Evolutionary conservation across 1,140 invertebrate genomes (phyloP).

Genomic region (Bombus balteatus): DNA sequence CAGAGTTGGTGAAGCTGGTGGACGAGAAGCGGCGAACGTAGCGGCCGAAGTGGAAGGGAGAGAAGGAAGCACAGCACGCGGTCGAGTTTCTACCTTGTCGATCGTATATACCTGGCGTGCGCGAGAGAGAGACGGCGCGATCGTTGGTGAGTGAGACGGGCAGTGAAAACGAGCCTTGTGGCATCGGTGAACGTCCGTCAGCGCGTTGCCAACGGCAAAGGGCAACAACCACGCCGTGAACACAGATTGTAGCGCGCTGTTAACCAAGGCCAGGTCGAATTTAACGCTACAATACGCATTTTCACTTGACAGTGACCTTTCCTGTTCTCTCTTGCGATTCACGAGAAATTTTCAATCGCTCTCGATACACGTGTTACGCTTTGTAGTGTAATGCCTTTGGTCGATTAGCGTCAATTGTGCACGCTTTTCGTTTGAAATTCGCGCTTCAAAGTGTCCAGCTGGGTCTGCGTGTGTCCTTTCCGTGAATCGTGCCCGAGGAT

Average conservation of each 20-base stretch:
- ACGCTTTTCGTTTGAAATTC: neutral
- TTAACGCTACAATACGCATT: conserved; percentile 27
- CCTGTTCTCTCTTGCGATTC: neutral
- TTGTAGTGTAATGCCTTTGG: neutral
- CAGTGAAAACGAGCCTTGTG: conserved; percentile 39
- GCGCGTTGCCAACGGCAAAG: conserved; percentile 64
- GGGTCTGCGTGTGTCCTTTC: conserved; percentile 8
- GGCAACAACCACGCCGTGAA: conserved; percentile 65
- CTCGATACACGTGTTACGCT: neutral
- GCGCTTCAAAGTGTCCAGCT: neutral
- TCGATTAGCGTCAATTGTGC: conserved; percentile 13
- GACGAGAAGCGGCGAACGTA: conserved; percentile 19
- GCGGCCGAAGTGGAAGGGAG: conserved; percentile 14
- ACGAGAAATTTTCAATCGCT: neutral
- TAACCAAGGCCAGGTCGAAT: conserved; percentile 59
- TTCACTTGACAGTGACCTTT: neutral
- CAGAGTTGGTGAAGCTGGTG: conserved; percentile 1
- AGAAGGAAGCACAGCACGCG: conserved; percentile 56
- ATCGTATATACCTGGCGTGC: conserved; percentile 42
- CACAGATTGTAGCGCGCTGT: conserved; percentile 13
- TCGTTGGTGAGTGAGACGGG: neutral
- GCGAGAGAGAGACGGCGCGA: conserved; percentile 15
- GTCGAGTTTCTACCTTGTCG: conserved; percentile 58
- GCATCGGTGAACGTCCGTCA: conserved; percentile 69
- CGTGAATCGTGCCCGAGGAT: conserved; percentile 59